phyloP scores from a whole-genome alignment of 2,888 invertebrate species.

The Ectobius pallidus region DNA sequence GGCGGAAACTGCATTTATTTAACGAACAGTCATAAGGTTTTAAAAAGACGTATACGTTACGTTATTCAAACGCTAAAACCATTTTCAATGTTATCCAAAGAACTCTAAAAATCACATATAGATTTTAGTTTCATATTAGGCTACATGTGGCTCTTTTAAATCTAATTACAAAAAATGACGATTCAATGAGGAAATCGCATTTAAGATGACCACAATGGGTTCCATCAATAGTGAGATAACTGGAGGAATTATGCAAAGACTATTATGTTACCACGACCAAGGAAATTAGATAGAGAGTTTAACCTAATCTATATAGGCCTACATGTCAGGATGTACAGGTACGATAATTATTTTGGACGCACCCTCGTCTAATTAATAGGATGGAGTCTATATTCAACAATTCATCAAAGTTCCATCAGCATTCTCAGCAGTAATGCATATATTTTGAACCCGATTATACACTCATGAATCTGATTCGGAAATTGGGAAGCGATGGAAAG shows the following conservation, averaged over 20 bases:
- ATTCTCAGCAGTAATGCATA: conserved; percentile 21
- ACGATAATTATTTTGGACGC: conserved; percentile 16
- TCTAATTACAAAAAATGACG: no score
- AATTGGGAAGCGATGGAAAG: conserved; percentile 25
- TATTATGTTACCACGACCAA: conserved; percentile 4
- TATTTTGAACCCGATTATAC: conserved; percentile 30
- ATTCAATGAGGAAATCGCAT: no score
- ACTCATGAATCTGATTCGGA: conserved; percentile 28
- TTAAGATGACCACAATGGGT: no score
- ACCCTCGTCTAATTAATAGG: conserved; percentile 8
- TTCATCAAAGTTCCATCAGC: conserved; percentile 25
- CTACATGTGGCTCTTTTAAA: no score
- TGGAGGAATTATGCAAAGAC: background rate
- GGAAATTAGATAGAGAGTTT: conserved; percentile 17
- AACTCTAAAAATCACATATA: no score
- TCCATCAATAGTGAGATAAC: no score
- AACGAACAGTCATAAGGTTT: no score
- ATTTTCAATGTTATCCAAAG: no score
- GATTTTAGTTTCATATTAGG: no score
- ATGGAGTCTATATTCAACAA: background rate
- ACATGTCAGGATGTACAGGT: conserved; percentile 24
- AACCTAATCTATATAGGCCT: background rate
- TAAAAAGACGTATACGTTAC: no score
- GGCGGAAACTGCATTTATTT: no score
- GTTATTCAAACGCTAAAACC: no score